Evolutionary conservation across 2,797 vertebrate genomes (phyloP).

Genomic region (Poeciliopsis paucimaculata): DNA sequence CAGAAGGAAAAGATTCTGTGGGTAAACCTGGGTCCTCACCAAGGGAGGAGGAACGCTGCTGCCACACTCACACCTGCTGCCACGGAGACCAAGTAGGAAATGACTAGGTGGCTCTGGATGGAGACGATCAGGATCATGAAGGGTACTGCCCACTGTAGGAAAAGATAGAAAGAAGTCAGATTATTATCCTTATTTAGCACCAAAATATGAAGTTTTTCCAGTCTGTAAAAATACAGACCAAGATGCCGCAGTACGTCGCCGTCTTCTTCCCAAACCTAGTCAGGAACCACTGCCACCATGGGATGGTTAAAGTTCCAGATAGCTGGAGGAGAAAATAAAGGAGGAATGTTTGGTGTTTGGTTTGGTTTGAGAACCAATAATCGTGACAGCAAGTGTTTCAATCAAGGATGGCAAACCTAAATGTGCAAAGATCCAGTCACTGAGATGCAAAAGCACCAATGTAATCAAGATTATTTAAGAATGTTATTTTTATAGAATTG

Average conservation of each 20-base stretch:
- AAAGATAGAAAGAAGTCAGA: constrained; percentile 6
- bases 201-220: not conserved
- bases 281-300: constrained; percentile 97
- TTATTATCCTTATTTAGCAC: not conserved
- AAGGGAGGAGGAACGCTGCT: constrained; percentile 91
- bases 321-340: constrained; percentile 62
- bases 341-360: not conserved
- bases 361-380: not conserved
- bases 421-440: not conserved
- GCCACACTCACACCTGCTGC: constrained; percentile 91
- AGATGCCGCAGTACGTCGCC: constrained; percentile 87
- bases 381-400: not conserved
- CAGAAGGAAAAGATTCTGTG: not conserved
- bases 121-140: constrained; percentile 89
- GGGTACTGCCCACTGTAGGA: constrained; percentile 87
- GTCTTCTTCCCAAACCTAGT: constrained; percentile 93
- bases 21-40: constrained; percentile 78
- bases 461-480: not conserved
- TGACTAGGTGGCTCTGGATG: constrained; percentile 81
- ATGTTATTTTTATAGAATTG: not conserved
- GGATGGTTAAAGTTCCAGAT: constrained; percentile 90
- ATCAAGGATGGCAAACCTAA: not conserved
- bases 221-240: constrained; percentile 77
- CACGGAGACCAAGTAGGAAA: constrained; percentile 88
- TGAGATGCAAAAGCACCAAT: not conserved